Evolutionary conservation across 2,113 vertebrate species (phyloP), one percentile per base, ranked within the genome.

Genomic region (Nycticebus coucang): DNA sequence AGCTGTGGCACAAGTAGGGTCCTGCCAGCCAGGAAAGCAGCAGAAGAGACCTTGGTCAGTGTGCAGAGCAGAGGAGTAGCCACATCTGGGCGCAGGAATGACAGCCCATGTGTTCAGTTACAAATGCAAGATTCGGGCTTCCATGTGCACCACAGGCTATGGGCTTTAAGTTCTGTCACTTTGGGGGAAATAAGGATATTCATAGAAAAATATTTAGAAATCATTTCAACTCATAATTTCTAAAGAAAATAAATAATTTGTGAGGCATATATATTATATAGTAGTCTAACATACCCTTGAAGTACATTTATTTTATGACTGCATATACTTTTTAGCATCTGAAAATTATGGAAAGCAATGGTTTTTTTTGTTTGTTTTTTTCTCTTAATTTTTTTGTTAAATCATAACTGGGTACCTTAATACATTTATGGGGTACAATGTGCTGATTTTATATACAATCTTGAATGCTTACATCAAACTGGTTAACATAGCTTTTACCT

Each of bases 201-300:
- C 53, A 53, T 21, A 22, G 41, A 85, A 84, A 30, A 14, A 66
- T 89, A 92, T 64, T 90, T 96, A 87, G 62, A 89, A 87, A 85
- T 87, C 15, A 55, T 11, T 83, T 10, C 45, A 93, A 78, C 7
- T 81, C 68, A 50, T 24, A 69, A 77, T 68, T 55, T 69, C 18
- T 28, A 89, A 89, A 41, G 41, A 41, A 69, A 78, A 18, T 33
- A 19, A 83, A 62, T 28, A 64, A 77, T 66, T 57, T 64, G 33
- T 24, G 24, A 17, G 24, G 4, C 15, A 77, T 55, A 53, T 80
- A 53, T 69, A 24, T 81, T 62, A 18, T 53, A 19, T 72, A 64
- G 37, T 57, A 92, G 64, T 74, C 53, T 10, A 66, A 12, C 72
- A 79, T 57, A 37, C 10, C 26, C 22, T 11, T 22, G 2, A 79